Evolutionary conservation across 2,888 invertebrate species (phyloP).

Genomic region (Gerris lacustris): DNA sequence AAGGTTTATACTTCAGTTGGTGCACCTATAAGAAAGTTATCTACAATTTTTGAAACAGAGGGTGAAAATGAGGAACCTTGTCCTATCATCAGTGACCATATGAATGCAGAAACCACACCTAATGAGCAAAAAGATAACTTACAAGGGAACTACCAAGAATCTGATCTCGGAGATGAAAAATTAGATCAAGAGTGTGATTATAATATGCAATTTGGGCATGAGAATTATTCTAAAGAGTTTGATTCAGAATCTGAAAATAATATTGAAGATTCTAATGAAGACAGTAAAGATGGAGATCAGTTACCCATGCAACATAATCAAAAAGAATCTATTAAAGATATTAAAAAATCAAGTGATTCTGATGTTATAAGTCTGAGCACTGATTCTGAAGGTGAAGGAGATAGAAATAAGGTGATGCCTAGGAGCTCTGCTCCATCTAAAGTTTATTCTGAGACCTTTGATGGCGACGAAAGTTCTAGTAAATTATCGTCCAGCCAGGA

Average conservation of each 20-base stretch:
- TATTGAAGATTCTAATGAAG: not conserved
- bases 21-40: not conserved
- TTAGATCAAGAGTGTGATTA: not conserved
- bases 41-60: not conserved
- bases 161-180: not conserved
- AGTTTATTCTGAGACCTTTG: not conserved
- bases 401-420: too few species aligned
- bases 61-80: not conserved
- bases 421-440: too few species aligned
- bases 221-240: not conserved
- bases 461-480: not conserved
- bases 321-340: too few species aligned
- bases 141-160: not conserved
- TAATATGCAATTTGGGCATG: not conserved
- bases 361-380: too few species aligned
- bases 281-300: not conserved
- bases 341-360: too few species aligned
- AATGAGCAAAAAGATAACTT: not conserved
- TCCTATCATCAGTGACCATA: not conserved
- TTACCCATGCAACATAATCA: too few species aligned
- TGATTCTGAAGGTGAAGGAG: too few species aligned
- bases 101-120: not conserved
- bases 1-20: not conserved
- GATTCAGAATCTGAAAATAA: slow-evolving; percentile 3
- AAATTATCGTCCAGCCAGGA: not conserved